Conservation (phyloP, 2,113 vertebrate genomes). For the Myodes glareolus region DNA sequence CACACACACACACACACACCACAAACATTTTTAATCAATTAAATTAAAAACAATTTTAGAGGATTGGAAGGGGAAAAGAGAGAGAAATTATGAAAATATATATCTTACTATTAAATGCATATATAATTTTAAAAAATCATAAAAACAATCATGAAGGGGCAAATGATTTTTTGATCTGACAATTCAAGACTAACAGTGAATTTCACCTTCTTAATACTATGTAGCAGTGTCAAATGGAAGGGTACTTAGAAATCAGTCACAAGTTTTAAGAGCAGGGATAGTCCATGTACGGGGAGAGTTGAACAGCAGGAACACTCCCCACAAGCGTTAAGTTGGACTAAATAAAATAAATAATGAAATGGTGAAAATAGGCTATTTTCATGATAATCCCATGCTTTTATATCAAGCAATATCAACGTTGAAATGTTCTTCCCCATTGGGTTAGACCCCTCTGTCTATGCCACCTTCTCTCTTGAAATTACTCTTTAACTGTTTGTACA, state of each 20-base stretch:
- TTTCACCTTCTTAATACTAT: not conserved
- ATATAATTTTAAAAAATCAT: not conserved
- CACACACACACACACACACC: not conserved
- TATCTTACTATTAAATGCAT: not conserved
- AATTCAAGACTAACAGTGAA: not conserved
- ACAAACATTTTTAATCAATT: not conserved
- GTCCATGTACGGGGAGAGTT: no score
- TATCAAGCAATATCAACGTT: not conserved
- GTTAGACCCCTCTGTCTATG: not conserved
- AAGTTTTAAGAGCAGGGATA: not conserved
- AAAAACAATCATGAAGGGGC: not conserved
- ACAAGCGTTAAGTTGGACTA: not conserved
- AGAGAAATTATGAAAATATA: not conserved
- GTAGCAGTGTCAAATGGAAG: not conserved
- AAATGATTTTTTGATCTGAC: not conserved
- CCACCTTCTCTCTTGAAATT: not conserved
- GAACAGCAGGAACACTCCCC: accelerated
- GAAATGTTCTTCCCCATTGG: not conserved
- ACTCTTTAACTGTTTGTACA: not conserved
- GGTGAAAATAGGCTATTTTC: not conserved
- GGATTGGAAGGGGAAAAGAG: not conserved
- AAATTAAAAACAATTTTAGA: not conserved
- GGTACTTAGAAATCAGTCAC: not conserved
- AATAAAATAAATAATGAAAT: slow-evolving; percentile 14
- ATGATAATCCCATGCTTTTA: not conserved